Base-by-base conservation (phyloP, 2,888 invertebrate species). In the Aelia acuminata region DNA sequence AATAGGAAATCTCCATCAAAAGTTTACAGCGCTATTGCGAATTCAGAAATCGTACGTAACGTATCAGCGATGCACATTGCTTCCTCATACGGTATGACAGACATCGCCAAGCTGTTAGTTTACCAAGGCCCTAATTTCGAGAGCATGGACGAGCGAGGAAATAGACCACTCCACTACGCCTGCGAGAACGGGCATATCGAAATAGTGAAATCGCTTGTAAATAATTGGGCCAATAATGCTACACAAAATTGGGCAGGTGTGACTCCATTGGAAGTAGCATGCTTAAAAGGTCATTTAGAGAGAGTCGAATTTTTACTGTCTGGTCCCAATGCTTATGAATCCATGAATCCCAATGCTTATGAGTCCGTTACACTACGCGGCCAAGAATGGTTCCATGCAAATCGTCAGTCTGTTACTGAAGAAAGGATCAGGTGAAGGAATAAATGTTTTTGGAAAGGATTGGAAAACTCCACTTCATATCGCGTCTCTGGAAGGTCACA, bases 361-460 rank as follows among this genome's bases (percentile, higher is more conserved):
- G n/a, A 98, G 98, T 75, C 97, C 98, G 53, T 93, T 98, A 89
- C 98, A 98, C 93, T 98, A 98, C 98, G 98, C 98, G 10, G 96
- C 96, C 70, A 96, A 97, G 93, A 95, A 96, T 91, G 95, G 96
- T 0, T 96, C 97, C 93, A 92, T 94, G 43, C 93, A 94, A 89
- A 94, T 96, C 84, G 96, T 10, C 43, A 10, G 10, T 4, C 96
- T 80, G 90, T 93, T 98, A 90, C 92, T 98, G 87, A 94, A 94
- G 89, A 93, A 94, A 91, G 96, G 97, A 87, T 97, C 98, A 0
- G 95, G 96, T 92, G 94, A 95, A 15, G 93, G 93, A 84, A 92
- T 10, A 43, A 43, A 43, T 43, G 10, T 7, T 43, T 43, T 43
- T n/a, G n/a, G n/a, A n/a, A 49, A 20, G 22, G 50, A 43, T 43